Evolutionary conservation across 2,797 vertebrate genomes (phyloP).

Genomic region (Tarsius wallacei): DNA sequence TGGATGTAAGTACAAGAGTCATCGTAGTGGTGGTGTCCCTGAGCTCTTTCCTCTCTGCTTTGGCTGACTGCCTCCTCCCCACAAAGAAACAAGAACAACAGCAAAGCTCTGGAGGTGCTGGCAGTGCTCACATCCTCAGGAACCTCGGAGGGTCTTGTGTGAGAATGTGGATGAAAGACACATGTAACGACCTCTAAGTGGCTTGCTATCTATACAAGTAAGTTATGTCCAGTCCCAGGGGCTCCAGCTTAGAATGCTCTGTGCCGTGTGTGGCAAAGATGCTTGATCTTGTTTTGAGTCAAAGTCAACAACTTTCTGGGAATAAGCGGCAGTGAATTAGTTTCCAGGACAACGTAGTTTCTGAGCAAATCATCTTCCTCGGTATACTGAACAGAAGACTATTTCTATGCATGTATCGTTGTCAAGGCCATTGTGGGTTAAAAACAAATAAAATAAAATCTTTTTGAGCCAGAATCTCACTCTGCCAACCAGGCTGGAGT

Average conservation of each 20-base stretch:
- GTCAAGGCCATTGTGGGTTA: conserved; percentile 9
- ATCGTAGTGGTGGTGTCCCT: rapidly evolving
- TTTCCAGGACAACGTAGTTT: conserved; percentile 54
- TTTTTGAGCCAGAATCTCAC: too few relatives aligned
- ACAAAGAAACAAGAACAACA: not conserved
- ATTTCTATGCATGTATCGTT: conserved; percentile 54
- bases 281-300: conserved; percentile 34
- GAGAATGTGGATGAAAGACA: too few relatives aligned
- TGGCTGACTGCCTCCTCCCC: not conserved
- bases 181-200: not conserved
- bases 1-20: not conserved
- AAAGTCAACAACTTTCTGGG: conserved; percentile 17
- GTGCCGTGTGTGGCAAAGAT: not conserved
- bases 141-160: not conserved
- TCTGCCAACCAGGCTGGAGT: too few relatives aligned
- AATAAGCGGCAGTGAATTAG: conserved; percentile 13
- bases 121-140: not conserved
- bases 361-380: conserved; percentile 32
- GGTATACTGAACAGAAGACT: not conserved
- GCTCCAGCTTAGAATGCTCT: not conserved
- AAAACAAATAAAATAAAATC: not conserved
- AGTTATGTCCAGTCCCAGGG: not conserved
- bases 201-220: not conserved
- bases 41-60: not conserved
- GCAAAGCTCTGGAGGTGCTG: not conserved